Percentiles rank a stretch among this genome's conserved stretches.
Conservation (phyloP, 2,113 vertebrate species). For the Microcebus murinus region DNA sequence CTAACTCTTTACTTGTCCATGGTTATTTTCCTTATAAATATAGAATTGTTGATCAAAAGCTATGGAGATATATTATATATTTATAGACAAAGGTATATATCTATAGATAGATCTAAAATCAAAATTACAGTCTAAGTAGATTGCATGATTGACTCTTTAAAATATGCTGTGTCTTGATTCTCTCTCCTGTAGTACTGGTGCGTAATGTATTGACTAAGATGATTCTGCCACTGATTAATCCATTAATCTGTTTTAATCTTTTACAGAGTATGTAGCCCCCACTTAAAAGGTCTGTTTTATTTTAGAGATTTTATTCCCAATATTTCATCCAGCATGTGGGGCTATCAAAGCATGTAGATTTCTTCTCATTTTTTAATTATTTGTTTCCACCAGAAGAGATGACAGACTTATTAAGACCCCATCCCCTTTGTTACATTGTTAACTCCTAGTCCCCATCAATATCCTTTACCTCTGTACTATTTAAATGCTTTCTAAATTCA, state of each 20-base stretch:
- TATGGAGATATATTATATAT: background rate
- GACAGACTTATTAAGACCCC: background rate
- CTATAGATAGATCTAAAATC: background rate
- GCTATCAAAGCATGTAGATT: background rate
- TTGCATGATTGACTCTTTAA: background rate
- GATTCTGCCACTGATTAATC: background rate
- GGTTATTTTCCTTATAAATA: conserved; percentile 33
- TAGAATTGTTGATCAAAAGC: background rate
- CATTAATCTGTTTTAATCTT: background rate
- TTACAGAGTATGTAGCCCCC: background rate
- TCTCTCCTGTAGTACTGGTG: background rate
- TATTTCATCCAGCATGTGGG: background rate
- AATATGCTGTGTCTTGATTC: background rate
- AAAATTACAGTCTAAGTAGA: conserved; percentile 1
- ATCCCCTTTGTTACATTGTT: background rate
- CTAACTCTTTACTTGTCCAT: background rate
- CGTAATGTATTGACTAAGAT: background rate
- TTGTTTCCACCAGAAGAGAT: conserved; percentile 25
- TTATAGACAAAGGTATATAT: background rate
- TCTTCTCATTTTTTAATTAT: background rate
- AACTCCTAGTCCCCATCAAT: background rate
- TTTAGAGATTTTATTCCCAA: background rate
- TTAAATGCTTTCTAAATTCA: conserved; percentile 48
- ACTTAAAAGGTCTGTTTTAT: conserved; percentile 14
- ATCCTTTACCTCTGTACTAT: conserved; percentile 21